These are phyloP conservation scores for Cololabis saira DNA, from an alignment of 2,113 vertebrate genomes.

Conservation along the genomic window DNA sequence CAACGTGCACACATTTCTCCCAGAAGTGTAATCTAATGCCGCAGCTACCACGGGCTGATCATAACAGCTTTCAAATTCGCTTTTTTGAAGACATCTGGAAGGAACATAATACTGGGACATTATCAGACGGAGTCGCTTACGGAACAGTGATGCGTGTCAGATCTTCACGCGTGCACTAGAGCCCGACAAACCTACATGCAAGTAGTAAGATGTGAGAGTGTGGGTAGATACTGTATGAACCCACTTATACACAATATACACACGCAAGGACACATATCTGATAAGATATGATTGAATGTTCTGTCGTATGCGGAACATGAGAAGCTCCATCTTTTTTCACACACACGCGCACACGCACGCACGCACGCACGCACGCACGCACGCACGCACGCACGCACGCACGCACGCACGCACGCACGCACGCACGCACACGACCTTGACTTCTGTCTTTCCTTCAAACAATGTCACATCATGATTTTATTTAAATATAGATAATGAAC, in stretches of 20 bases:
- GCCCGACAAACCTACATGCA: neutral
- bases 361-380: no score
- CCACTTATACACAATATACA: slow-evolving; percentile 10
- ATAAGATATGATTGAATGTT: slow-evolving; percentile 51
- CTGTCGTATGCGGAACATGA: slow-evolving; percentile 31
- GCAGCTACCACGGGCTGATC: neutral
- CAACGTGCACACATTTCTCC: neutral
- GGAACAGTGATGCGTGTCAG: slow-evolving; percentile 5
- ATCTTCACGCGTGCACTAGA: slow-evolving; percentile 3
- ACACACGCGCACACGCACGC: no score
- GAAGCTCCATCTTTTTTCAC: slow-evolving; percentile 11
- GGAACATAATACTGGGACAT: slow-evolving; percentile 15
- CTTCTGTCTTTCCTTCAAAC: no score
- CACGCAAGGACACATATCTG: slow-evolving; percentile 14
- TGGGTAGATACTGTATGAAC: no score
- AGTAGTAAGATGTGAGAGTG: neutral
- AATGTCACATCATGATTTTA: no score
- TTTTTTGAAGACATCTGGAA: slow-evolving; percentile 9
- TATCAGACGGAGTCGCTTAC: slow-evolving; percentile 37
- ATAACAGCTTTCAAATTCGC: slow-evolving; percentile 6
- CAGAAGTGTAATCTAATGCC: neutral
- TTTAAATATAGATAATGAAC: no score
- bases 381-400: no score
- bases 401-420: no score
- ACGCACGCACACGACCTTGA: no score